A percentile compares a stretch with the other conserved stretches of the same genome.
Evolutionary conservation across 2,888 invertebrate species (phyloP).

Genomic region (Tenthredo notha): DNA sequence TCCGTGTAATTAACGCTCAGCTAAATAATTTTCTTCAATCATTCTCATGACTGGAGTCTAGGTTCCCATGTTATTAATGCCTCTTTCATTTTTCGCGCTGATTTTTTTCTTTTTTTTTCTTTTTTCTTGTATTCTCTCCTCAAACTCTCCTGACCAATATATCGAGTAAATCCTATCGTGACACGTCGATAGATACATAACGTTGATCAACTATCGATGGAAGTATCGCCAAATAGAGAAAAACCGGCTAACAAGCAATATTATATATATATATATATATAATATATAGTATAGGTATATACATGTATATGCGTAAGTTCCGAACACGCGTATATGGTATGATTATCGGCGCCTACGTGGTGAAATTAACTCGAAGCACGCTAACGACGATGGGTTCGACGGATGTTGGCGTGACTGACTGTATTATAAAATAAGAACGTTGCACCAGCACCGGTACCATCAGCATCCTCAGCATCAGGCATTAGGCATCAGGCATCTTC

Average conservation of each 20-base stretch:
- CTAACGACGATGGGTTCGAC: conserved; percentile 29
- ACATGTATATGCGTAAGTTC: conserved; percentile 13
- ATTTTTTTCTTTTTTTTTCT: no score
- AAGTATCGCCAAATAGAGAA: conserved; percentile 24
- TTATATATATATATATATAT: neutral
- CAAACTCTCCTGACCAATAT: neutral
- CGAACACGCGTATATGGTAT: conserved; percentile 38
- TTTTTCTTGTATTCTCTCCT: no score
- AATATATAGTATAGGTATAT: neutral
- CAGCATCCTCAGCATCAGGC: neutral
- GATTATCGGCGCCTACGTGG: conserved; percentile 52
- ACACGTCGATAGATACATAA: neutral
- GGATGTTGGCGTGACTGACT: conserved; percentile 47
- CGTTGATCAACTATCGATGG: neutral
- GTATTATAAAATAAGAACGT: conserved; percentile 21
- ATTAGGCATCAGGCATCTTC: neutral
- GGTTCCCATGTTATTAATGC: no score
- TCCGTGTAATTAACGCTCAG: conserved; percentile 74
- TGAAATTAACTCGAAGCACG: conserved; percentile 39
- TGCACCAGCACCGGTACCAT: neutral
- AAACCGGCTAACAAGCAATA: neutral
- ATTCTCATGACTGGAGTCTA: neutral
- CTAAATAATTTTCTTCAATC: conserved; percentile 61
- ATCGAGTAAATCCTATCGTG: neutral
- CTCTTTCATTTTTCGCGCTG: no score